phyloP scores from a whole-genome alignment of 1,140 invertebrate genomes.

The Drosophila pseudoananassae region DNA sequence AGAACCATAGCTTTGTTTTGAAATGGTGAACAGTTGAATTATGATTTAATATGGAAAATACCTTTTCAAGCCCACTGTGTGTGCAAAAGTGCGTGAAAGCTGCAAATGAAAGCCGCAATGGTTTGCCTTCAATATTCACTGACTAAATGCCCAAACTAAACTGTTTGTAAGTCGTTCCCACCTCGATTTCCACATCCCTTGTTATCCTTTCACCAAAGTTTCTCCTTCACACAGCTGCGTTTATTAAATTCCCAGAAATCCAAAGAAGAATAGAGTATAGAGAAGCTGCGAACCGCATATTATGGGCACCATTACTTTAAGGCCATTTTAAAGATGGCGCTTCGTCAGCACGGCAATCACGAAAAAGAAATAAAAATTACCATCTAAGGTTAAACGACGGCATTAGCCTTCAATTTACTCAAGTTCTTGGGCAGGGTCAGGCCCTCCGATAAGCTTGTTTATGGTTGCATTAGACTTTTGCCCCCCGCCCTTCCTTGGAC shows the following conservation, averaged over 20 bases:
- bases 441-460: constrained; percentile 71
- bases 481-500: not conserved
- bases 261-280: not conserved
- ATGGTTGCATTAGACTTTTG: constrained; percentile 66
- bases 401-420: constrained; percentile 67
- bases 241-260: constrained; percentile 26
- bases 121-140: constrained; percentile 18
- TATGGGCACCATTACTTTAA: not conserved
- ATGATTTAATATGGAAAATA: not conserved
- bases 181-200: constrained; percentile 17
- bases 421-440: constrained; percentile 20
- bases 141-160: constrained; percentile 15
- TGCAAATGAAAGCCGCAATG: constrained; percentile 21
- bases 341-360: constrained; percentile 56
- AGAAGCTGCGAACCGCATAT: not conserved
- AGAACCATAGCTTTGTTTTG: too few species aligned
- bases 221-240: not conserved
- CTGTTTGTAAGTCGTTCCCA: constrained; percentile 19
- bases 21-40: not conserved
- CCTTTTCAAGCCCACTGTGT: constrained; percentile 5
- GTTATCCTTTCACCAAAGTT: constrained; percentile 12
- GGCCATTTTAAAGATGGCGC: constrained; percentile 41
- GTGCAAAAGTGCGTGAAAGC: constrained; percentile 23
- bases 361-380: constrained; percentile 41
- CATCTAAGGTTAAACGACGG: constrained; percentile 61